Conservation (phyloP, 2,888 invertebrate genomes). For the Electrophaes corylata region DNA sequence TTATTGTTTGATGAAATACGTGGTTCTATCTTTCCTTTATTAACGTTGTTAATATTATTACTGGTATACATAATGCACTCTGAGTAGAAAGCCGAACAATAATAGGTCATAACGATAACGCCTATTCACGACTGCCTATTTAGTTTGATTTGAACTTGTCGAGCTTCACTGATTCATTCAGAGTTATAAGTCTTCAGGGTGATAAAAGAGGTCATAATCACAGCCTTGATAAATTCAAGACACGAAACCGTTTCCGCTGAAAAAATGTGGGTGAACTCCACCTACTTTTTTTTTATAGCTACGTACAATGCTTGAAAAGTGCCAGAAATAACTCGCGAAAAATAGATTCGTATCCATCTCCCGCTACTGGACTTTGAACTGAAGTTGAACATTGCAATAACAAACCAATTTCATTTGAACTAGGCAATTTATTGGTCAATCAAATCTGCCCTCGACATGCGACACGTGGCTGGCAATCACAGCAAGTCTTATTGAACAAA, state of each 20-base stretch:
- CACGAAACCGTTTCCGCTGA: conserved; percentile 34
- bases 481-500: conserved; percentile 28
- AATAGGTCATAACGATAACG: conserved; percentile 10
- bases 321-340: conserved; percentile 41
- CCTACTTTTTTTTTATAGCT: conserved; percentile 10
- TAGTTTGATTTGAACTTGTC: conserved; percentile 43
- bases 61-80: conserved; percentile 42
- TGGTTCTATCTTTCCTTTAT: conserved; percentile 39
- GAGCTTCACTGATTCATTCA: conserved; percentile 53
- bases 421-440: conserved; percentile 29
- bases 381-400: conserved; percentile 41
- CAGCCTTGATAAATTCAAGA: conserved; percentile 43
- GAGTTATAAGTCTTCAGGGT: conserved; percentile 48
- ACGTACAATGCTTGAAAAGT: conserved; percentile 29
- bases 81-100: conserved; percentile 36
- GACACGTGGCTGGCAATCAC: conserved; percentile 1
- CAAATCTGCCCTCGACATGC: conserved; percentile 20
- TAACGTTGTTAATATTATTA: conserved; percentile 9
- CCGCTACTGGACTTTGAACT: conserved; percentile 56
- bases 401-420: conserved; percentile 54
- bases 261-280: conserved; percentile 41
- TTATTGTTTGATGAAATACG: conserved; percentile 47
- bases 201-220: conserved; percentile 41
- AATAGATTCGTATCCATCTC: conserved; percentile 49
- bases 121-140: conserved; percentile 15